phyloP scores from a whole-genome alignment of 2,797 vertebrate genomes.

The Luscinia megarhynchos region DNA sequence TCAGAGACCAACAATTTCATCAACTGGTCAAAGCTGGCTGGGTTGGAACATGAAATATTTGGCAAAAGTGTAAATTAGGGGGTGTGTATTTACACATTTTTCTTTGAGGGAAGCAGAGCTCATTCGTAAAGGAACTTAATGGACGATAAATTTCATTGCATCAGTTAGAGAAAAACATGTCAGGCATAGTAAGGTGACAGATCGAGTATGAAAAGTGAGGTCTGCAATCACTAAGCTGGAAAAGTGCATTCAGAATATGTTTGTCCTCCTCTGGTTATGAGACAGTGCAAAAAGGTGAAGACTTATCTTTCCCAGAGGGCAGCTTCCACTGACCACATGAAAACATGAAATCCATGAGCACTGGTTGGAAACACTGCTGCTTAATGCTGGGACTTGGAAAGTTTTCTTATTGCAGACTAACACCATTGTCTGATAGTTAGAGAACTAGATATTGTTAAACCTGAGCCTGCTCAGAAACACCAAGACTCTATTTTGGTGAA shows the following conservation, averaged over 20 bases:
- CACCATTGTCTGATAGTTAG: neutral
- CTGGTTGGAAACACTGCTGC: neutral
- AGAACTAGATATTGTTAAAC: neutral
- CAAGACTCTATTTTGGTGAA: neutral
- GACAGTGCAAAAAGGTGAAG: neutral
- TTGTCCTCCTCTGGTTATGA: neutral
- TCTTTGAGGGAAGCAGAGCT: neutral
- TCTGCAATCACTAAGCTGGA: neutral
- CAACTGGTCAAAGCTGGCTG: conserved; percentile 9
- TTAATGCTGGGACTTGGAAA: neutral
- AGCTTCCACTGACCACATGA: neutral
- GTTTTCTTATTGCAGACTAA: neutral
- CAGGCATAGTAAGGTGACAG: neutral
- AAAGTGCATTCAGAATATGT: neutral
- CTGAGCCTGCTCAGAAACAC: neutral
- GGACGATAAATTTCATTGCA: neutral
- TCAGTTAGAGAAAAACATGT: neutral
- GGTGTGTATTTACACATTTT: neutral
- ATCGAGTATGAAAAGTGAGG: neutral
- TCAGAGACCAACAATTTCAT: neutral
- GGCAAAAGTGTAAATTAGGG: neutral
- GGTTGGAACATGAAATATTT: neutral
- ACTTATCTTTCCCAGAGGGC: neutral
- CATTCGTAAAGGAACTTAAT: neutral
- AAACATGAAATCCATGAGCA: neutral